Evolutionary conservation across 2,113 vertebrate genomes (phyloP).

Genomic region (Ameiurus melas): DNA sequence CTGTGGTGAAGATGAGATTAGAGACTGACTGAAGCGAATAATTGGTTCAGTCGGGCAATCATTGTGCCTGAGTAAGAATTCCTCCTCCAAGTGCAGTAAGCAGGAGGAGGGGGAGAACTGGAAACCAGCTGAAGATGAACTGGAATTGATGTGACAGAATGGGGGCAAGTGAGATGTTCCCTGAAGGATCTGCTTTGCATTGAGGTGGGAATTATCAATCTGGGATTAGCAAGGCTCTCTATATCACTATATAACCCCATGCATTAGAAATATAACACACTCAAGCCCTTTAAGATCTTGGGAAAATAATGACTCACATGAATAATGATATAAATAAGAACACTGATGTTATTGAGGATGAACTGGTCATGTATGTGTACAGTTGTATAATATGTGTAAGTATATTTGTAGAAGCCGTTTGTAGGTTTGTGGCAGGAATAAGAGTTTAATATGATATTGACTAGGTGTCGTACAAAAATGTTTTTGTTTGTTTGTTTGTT

Average conservation of each 20-base stretch:
- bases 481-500: neutral
- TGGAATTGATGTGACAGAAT: constrained; percentile 54
- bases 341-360: neutral
- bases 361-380: neutral
- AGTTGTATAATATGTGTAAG: neutral
- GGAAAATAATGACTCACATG: neutral
- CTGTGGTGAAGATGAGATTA: constrained; percentile 24
- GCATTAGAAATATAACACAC: neutral
- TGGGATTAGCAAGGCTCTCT: constrained; percentile 2
- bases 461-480: neutral
- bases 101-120: constrained; percentile 39
- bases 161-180: constrained; percentile 48
- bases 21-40: constrained; percentile 40
- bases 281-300: constrained; percentile 20
- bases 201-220: constrained; percentile 26
- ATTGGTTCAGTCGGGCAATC: constrained; percentile 52
- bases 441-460: neutral
- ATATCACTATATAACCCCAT: constrained; percentile 1
- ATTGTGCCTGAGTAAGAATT: constrained; percentile 43
- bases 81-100: constrained; percentile 26
- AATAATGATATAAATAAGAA: constrained; percentile 6
- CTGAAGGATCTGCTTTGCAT: constrained; percentile 33
- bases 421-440: neutral
- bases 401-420: neutral
- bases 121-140: constrained; percentile 45